These are phyloP conservation scores for Origma solitaria DNA, from an alignment of 2,113 vertebrate species.

Conservation along the genomic window DNA sequence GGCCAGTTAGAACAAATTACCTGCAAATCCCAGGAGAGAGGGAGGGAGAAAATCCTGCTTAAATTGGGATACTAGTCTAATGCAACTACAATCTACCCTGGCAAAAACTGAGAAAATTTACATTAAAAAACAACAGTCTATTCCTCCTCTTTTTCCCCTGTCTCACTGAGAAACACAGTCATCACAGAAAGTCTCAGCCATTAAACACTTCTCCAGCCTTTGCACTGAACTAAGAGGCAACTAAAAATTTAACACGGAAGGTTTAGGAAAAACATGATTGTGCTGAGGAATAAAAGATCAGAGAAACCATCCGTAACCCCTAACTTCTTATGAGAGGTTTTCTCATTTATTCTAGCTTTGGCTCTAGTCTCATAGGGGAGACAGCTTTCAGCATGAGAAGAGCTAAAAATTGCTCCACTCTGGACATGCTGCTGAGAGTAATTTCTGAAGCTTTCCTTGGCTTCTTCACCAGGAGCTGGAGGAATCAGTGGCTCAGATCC, in stretches of 20 bases:
- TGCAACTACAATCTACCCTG: background rate
- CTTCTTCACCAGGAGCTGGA: background rate
- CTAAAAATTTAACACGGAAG: background rate
- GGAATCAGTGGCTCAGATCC: background rate
- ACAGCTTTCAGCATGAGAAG: background rate
- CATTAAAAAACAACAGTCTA: background rate
- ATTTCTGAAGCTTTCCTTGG: conserved; percentile 19
- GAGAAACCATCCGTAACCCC: background rate
- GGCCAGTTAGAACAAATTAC: background rate
- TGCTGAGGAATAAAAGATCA: background rate
- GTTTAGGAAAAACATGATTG: background rate
- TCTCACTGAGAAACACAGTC: background rate
- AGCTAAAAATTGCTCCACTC: conserved; percentile 29
- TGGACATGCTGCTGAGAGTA: background rate
- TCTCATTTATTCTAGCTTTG: background rate
- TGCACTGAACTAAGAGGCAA: background rate
- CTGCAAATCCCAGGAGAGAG: background rate
- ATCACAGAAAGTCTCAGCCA: background rate
- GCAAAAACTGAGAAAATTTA: background rate
- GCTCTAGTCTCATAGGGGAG: background rate
- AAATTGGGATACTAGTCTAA: background rate
- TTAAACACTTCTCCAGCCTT: background rate
- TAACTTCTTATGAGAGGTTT: background rate
- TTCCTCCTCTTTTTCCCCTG: background rate
- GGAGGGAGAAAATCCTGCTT: background rate